Evolutionary conservation across 2,113 vertebrate genomes (phyloP).

Genomic region (Sapayoa aenigma): DNA sequence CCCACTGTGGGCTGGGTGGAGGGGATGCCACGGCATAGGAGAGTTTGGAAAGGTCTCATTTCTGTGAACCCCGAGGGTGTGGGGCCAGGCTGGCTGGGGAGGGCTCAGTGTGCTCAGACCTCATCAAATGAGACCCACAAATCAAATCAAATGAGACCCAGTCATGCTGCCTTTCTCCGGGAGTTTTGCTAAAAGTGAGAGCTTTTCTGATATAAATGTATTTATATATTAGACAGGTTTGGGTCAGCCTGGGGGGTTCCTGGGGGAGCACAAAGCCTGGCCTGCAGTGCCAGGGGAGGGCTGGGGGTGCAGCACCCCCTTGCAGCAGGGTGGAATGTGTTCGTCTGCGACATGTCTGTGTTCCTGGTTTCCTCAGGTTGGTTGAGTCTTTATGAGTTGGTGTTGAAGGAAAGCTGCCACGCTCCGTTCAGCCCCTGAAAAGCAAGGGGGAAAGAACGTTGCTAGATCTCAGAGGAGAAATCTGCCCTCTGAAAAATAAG

Average conservation of each 20-base stretch:
- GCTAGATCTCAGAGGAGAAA: not conserved
- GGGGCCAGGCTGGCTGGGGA: not conserved
- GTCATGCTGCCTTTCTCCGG: not conserved
- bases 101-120: not conserved
- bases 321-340: not conserved
- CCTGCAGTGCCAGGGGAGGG: not conserved
- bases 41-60: too few relatives aligned
- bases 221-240: not conserved
- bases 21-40: not conserved
- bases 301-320: not conserved
- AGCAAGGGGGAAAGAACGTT: not conserved
- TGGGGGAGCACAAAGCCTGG: not conserved
- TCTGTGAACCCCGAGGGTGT: too few relatives aligned
- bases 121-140: not conserved
- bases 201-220: too few relatives aligned
- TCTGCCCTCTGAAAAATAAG: not conserved
- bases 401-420: not conserved
- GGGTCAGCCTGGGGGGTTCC: not conserved
- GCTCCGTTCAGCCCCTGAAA: not conserved
- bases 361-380: not conserved
- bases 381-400: not conserved
- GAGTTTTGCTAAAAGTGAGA: not conserved
- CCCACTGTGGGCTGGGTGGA: not conserved
- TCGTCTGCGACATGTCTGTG: not conserved
- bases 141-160: too few relatives aligned